Conservation (phyloP, 1,140 invertebrate genomes). For the Arctopsyche grandis region DNA sequence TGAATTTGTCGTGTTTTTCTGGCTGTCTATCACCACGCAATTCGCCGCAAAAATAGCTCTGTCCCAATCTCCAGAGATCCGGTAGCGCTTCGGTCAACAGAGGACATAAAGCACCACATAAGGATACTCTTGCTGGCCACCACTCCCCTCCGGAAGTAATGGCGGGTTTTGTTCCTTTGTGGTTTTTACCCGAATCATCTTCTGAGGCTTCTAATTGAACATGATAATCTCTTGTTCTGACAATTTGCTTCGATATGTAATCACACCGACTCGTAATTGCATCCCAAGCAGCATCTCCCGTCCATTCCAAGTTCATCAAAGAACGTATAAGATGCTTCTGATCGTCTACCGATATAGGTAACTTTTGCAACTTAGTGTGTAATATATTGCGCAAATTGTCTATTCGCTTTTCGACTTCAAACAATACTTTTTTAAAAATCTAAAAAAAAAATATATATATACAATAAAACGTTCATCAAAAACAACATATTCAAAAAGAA, state of each 20-base stretch:
- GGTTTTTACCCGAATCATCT: conserved; percentile 57
- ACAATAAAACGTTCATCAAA: not conserved
- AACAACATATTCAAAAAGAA: not conserved
- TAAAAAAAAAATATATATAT: conserved; percentile 60
- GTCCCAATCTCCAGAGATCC: conserved; percentile 89
- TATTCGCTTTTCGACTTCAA: conserved; percentile 92
- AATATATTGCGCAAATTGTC: conserved; percentile 82
- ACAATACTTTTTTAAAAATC: conserved; percentile 86
- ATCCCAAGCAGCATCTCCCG: conserved; percentile 93
- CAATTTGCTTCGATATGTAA: conserved; percentile 76
- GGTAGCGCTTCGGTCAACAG: conserved; percentile 62
- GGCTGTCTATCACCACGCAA: conserved; percentile 77
- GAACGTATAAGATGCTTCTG: conserved; percentile 85
- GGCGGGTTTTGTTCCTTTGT: conserved; percentile 34
- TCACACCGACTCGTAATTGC: conserved; percentile 84
- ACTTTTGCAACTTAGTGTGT: conserved; percentile 83
- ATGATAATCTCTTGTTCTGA: conserved; percentile 69
- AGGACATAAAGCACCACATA: conserved; percentile 46
- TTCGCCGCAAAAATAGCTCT: conserved; percentile 89
- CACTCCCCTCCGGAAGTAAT: conserved; percentile 22
- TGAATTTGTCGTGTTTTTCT: conserved; percentile 76
- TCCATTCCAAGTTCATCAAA: conserved; percentile 73
- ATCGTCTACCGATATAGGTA: conserved; percentile 90
- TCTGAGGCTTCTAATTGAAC: conserved; percentile 66
- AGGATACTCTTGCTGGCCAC: conserved; percentile 49